Evolutionary conservation across 2,113 vertebrate genomes (phyloP), one percentile per base, ranked within the genome.

Genomic region (Hippocampus mohnikei): DNA sequence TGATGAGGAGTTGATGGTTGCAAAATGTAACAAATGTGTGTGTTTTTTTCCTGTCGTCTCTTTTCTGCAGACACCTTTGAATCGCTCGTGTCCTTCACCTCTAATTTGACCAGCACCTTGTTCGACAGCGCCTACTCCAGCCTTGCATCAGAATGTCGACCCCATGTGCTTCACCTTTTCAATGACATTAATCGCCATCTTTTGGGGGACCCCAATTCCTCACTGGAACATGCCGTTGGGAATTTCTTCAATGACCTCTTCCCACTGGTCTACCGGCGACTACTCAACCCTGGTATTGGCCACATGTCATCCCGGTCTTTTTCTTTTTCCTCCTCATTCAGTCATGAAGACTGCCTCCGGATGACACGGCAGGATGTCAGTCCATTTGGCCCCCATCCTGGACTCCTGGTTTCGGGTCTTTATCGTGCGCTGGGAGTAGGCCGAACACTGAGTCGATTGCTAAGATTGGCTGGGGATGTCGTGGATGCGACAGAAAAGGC

Each of bases 221-320:
- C 92, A 0, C 75, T 95, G 77, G 93, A 95, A 33, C 78, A 55
- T 0, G 88, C 90, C 0, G 93, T 95, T 1, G 81, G 91, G 23
- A 87, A 69, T 1, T 96, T 96, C 90, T 95, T 94, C 73, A 89
- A 96, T 55, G 89, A 92, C 33, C 93, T 96, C 72, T 96, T 96
- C 77, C 95, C 95, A 1, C 73, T 95, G 84, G 95, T 96, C 48
- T 96, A 95, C 15, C 93, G 91, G 21, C 93, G 93, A 25, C 90
- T 96, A 67, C 91, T 96, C 84, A 95, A 95, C 85, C 95, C 95
- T 0, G 94, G 95, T 50, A 84, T 94, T 13, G 92, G 87, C 20
- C 90, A 87, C 59, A 81, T 83, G 44, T 84, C 81, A 10, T 71
- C 53, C 69, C 83, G 11, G 3, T 27, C 67, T 33, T 27, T 29